phyloP scores from a whole-genome alignment of 2,888 invertebrate species.

The Rhagonycha fulva region DNA sequence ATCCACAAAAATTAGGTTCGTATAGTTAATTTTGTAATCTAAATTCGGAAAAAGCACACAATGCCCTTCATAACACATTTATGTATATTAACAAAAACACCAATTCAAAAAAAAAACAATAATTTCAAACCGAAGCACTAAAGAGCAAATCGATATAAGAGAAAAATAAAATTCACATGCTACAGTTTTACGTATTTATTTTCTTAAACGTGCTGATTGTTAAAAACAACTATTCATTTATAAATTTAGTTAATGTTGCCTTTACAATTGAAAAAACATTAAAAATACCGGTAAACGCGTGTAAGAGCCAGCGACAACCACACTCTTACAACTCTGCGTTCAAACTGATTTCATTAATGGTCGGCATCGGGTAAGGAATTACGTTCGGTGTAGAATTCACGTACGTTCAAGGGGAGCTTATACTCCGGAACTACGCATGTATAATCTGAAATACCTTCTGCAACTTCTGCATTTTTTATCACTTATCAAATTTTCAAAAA shows the following conservation, averaged over 20 bases:
- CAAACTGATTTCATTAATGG: conserved; percentile 27
- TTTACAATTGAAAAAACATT: conserved; percentile 18
- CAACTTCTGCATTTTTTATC: neutral
- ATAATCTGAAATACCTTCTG: neutral
- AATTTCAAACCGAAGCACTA: neutral
- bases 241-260: neutral
- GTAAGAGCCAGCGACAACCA: conserved; percentile 3
- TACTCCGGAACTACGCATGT: conserved; percentile 7
- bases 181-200: neutral
- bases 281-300: conserved; percentile 21
- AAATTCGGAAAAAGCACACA: neutral
- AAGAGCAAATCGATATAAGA: neutral
- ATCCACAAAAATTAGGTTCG: conserved; percentile 12
- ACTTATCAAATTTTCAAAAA: neutral
- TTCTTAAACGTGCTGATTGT: neutral
- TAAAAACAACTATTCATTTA: neutral
- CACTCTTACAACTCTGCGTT: conserved; percentile 10
- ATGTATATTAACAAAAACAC: neutral
- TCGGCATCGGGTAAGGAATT: conserved; percentile 16
- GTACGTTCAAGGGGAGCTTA: conserved; percentile 9
- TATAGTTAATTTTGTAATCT: neutral
- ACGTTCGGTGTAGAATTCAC: neutral
- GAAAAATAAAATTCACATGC: neutral
- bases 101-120: neutral
- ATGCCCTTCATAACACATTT: conserved; percentile 16